phyloP scores from a whole-genome alignment of 2,888 invertebrate genomes.

The Diplazon laetatorius region DNA sequence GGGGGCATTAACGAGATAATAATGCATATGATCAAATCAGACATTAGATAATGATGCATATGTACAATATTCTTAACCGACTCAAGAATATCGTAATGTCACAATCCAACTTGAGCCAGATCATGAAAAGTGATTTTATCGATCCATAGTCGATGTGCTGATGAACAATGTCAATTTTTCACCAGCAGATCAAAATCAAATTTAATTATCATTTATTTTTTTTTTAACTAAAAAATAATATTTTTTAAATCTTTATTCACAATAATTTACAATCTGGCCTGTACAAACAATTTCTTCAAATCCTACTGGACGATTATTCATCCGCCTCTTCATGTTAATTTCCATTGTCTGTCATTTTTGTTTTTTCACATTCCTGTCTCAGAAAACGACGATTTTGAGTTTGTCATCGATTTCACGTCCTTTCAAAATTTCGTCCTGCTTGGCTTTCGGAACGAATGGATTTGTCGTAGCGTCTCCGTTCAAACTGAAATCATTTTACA shows the following conservation, averaged over 20 bases:
- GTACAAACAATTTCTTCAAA: slow-evolving; percentile 12
- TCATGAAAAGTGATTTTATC: no score
- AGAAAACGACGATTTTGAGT: slow-evolving; percentile 14
- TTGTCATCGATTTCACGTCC: slow-evolving; percentile 9
- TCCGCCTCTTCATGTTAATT: slow-evolving; percentile 6
- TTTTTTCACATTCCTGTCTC: not conserved
- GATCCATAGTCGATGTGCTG: not conserved
- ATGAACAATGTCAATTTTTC: not conserved
- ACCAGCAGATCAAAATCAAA: not conserved
- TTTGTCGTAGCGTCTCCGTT: slow-evolving; percentile 92
- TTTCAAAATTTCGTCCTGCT: slow-evolving; percentile 83
- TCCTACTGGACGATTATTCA: slow-evolving; percentile 5
- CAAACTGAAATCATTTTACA: slow-evolving; percentile 84
- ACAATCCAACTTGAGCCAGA: no score
- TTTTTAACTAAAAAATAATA: no score
- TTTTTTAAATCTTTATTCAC: slow-evolving; percentile 40
- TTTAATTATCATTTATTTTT: not conserved
- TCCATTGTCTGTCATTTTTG: no score
- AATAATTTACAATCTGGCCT: slow-evolving; percentile 48
- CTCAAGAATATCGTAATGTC: no score
- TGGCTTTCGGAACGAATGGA: slow-evolving; percentile 90
- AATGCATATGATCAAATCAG: no score
- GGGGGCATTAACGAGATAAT: no score
- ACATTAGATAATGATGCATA: no score
- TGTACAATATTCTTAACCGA: no score